Evolutionary conservation across 2,113 vertebrate genomes (phyloP).

Genomic region (Deroptyus accipitrinus): DNA sequence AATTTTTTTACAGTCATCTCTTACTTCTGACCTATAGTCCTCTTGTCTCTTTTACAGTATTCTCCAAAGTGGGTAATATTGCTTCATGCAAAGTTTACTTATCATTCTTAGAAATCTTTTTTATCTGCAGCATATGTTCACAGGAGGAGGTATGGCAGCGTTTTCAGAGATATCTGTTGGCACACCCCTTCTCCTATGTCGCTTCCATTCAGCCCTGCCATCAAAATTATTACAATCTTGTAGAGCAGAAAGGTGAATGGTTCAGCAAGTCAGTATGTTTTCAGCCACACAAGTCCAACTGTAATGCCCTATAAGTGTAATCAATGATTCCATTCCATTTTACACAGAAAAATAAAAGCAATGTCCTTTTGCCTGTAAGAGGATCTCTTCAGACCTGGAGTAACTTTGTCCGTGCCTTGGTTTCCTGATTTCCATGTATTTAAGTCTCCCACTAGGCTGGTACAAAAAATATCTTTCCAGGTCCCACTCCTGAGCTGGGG

Average conservation of each 20-base stretch:
- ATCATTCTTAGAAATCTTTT: background rate
- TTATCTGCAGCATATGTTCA: background rate
- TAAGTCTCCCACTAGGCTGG: background rate
- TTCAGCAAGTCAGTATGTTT: background rate
- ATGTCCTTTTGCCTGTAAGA: background rate
- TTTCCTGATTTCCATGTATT: background rate
- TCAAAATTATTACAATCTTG: background rate
- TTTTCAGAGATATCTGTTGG: background rate
- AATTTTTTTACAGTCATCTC: background rate
- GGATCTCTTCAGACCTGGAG: background rate
- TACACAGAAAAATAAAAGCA: background rate
- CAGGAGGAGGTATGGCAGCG: background rate
- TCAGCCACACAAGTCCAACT: background rate
- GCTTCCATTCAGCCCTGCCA: background rate
- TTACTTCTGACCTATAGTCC: background rate
- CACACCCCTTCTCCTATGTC: background rate
- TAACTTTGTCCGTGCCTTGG: background rate
- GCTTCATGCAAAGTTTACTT: background rate
- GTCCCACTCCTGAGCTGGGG: background rate
- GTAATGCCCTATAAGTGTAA: background rate
- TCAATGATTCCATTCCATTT: background rate
- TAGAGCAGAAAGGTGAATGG: background rate
- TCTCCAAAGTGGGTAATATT: background rate
- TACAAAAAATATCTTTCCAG: background rate
- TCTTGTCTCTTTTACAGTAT: background rate